Evolutionary conservation across 2,797 vertebrate genomes (phyloP).

Genomic region (Gobio occitaniae): DNA sequence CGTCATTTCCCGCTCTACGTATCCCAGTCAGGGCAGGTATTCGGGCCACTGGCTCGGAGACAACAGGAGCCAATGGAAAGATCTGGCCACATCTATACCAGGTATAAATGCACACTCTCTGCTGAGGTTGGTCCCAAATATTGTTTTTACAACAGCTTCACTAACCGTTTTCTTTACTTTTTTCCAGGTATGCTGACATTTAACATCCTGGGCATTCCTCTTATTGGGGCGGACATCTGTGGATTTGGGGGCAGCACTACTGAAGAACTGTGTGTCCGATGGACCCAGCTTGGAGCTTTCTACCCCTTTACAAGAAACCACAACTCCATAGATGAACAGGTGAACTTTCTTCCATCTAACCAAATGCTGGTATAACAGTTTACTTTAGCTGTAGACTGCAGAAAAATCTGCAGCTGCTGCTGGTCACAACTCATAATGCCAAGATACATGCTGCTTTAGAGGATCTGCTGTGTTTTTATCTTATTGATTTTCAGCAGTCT

Average conservation of each 20-base stretch:
- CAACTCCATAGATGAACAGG: slow-evolving; percentile 69
- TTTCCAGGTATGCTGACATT: slow-evolving; percentile 86
- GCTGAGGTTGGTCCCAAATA: neutral
- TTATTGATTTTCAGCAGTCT: neutral
- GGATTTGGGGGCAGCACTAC: slow-evolving; percentile 83
- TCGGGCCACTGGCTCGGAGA: slow-evolving; percentile 92
- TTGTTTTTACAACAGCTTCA: neutral
- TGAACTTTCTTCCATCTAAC: neutral
- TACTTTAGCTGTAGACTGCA: neutral
- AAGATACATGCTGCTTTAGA: neutral
- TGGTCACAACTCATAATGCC: neutral
- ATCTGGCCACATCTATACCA: slow-evolving; percentile 85
- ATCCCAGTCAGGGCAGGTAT: slow-evolving; percentile 88
- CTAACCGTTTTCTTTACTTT: neutral
- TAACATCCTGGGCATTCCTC: slow-evolving; percentile 85
- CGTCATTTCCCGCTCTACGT: slow-evolving; percentile 89
- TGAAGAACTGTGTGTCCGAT: slow-evolving; percentile 88
- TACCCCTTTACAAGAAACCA: slow-evolving; percentile 91
- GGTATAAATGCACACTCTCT: slow-evolving; percentile 69
- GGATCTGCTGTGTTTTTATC: neutral
- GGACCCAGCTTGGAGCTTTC: slow-evolving; percentile 90
- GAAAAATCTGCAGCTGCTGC: neutral
- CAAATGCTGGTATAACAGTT: neutral
- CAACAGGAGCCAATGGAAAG: slow-evolving; percentile 89
- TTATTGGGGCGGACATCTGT: slow-evolving; percentile 88